A percentile compares a stretch with the other conserved stretches of the same genome.
phyloP scores from a whole-genome alignment of 2,888 invertebrate species.

The Folsomia manolachei region DNA sequence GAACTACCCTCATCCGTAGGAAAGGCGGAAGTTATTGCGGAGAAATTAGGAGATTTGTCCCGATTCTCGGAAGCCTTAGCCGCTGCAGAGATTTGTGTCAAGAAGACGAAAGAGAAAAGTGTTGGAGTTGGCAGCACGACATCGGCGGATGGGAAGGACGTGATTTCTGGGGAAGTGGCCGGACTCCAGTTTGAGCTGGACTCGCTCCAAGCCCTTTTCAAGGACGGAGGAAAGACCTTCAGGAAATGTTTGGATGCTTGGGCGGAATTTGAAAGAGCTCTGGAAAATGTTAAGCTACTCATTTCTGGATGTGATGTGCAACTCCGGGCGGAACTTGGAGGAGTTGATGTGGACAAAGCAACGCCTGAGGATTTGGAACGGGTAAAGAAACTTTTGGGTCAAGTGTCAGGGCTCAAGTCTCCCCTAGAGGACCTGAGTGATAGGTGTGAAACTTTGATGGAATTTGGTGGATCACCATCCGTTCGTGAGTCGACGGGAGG shows the following conservation, averaged over 20 bases:
- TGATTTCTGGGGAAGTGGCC: slow-evolving; percentile 75
- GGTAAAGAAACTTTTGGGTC: slow-evolving; percentile 61
- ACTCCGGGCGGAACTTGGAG: slow-evolving; percentile 61
- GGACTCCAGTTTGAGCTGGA: slow-evolving; percentile 80
- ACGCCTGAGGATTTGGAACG: slow-evolving; percentile 73
- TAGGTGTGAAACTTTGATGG: slow-evolving; percentile 80
- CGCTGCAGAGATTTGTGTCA: slow-evolving; percentile 64
- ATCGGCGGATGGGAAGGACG: slow-evolving; percentile 78
- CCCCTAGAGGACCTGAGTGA: slow-evolving; percentile 80
- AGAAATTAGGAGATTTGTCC: slow-evolving; percentile 26
- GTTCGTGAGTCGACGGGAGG: slow-evolving; percentile 83
- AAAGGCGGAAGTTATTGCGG: slow-evolving; percentile 58
- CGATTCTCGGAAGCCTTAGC: slow-evolving; percentile 21
- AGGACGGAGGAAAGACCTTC: slow-evolving; percentile 71
- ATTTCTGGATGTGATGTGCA: slow-evolving; percentile 56
- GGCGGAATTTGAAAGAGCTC: slow-evolving; percentile 73
- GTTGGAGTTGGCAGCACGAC: slow-evolving; percentile 72
- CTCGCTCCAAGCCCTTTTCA: slow-evolving; percentile 69
- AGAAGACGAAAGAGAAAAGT: slow-evolving; percentile 71
- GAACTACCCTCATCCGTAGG: slow-evolving; percentile 76
- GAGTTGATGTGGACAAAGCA: slow-evolving; percentile 64
- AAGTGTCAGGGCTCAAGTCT: slow-evolving; percentile 72
- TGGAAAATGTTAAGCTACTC: slow-evolving; percentile 71
- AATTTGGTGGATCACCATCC: slow-evolving; percentile 77
- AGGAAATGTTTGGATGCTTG: slow-evolving; percentile 75